phyloP scores from a whole-genome alignment of 2,113 vertebrate genomes.

The Eubucco bourcierii region DNA sequence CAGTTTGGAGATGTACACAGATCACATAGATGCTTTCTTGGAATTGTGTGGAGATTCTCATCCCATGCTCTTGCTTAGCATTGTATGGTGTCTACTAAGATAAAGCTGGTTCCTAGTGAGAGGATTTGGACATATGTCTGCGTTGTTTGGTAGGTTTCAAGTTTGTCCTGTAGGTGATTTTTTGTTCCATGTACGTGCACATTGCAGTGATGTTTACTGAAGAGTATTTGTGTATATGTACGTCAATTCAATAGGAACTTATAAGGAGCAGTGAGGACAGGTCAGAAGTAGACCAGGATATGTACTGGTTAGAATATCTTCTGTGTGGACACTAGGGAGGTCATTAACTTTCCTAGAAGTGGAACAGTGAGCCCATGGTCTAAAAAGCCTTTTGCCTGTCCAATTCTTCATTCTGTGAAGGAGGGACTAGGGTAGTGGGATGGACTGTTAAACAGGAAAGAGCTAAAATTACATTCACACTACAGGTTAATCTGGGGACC shows the following conservation, averaged over 20 bases:
- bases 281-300: not conserved
- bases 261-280: not conserved
- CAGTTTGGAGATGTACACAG: not conserved
- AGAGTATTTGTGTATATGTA: no score
- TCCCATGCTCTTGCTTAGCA: not conserved
- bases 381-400: not conserved
- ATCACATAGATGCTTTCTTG: not conserved
- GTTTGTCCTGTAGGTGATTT: not conserved
- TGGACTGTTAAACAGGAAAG: not conserved
- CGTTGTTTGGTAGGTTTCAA: not conserved
- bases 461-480: not conserved
- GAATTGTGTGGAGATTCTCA: not conserved
- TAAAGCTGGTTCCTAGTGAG: not conserved
- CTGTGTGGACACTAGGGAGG: not conserved
- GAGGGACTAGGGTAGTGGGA: not conserved
- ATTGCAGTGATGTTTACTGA: not conserved
- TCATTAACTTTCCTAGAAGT: not conserved
- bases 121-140: not conserved
- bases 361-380: not conserved
- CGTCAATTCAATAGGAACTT: not conserved
- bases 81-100: not conserved
- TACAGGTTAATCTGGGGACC: not conserved
- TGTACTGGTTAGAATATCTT: not conserved
- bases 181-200: not conserved
- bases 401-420: not conserved